phyloP scores from a whole-genome alignment of 2,113 vertebrate genomes.

The Athene cunicularia region DNA sequence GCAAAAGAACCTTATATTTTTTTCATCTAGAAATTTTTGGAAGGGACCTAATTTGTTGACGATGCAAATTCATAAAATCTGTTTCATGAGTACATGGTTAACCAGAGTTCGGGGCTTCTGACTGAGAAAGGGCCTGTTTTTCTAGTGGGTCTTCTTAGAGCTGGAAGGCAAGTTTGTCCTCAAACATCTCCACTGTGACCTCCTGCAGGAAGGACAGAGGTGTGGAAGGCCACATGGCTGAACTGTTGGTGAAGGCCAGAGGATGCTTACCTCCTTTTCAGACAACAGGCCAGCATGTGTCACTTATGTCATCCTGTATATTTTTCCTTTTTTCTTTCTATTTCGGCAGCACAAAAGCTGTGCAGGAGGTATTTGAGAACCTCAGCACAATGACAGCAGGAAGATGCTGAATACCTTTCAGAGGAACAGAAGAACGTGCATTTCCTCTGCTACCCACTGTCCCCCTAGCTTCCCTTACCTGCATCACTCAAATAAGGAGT shows the following conservation, averaged over 20 bases:
- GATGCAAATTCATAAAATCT: not conserved
- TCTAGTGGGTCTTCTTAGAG: not conserved
- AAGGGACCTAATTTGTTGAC: not conserved
- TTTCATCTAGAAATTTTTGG: not conserved
- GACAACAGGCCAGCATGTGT: not conserved
- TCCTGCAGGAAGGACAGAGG: not conserved
- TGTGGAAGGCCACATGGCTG: not conserved
- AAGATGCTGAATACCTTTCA: not conserved
- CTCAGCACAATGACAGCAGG: not conserved
- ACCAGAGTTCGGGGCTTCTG: not conserved
- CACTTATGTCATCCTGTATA: not conserved
- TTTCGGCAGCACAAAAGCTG: not conserved
- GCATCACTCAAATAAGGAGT: not conserved
- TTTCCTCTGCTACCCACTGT: not conserved
- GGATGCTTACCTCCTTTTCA: not conserved
- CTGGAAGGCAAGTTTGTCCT: not conserved
- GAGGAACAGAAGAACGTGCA: accelerated
- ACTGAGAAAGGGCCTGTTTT: not conserved
- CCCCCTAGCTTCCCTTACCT: not conserved
- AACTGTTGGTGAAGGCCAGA: accelerated
- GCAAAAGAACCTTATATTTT: accelerated
- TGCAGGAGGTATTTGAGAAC: not conserved
- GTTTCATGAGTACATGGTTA: accelerated
- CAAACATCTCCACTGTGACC: accelerated
- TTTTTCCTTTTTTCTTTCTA: not conserved